phyloP scores from a whole-genome alignment of 1,140 invertebrate species.

The Drosophila bocqueti region DNA sequence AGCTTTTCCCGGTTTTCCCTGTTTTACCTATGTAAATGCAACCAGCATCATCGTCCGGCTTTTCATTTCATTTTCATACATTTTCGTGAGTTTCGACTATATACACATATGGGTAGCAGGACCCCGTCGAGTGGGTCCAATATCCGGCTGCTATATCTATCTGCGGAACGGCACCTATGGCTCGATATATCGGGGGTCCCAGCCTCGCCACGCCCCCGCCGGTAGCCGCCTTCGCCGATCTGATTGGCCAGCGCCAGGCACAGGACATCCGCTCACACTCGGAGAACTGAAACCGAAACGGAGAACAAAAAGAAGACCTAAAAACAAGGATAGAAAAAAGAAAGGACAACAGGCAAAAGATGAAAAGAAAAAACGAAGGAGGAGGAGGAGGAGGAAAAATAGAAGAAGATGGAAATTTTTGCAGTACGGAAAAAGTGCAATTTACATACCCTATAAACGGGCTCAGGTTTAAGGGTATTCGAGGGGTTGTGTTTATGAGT shows the following conservation, averaged over 20 bases:
- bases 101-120: conserved; percentile 1
- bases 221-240: conserved; percentile 52
- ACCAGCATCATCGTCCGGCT: conserved; percentile 29
- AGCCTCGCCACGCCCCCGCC: conserved; percentile 66
- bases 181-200: conserved; percentile 38
- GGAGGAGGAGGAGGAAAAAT: not conserved
- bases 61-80: conserved; percentile 6
- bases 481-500: not conserved
- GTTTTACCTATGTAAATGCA: conserved; percentile 33
- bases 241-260: conserved; percentile 55
- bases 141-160: conserved; percentile 31
- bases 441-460: conserved; percentile 35
- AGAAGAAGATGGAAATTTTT: not conserved
- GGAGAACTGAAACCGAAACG: not conserved
- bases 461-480: not conserved
- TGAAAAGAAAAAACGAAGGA: conserved; percentile 16
- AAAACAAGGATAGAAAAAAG: conserved; percentile 16
- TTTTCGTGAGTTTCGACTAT: conserved; percentile 14
- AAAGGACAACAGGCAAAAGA: conserved; percentile 18
- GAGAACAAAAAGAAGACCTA: conserved; percentile 16
- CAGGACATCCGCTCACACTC: conserved; percentile 24
- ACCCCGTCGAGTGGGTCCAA: conserved; percentile 16
- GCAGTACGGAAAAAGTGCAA: conserved; percentile 34
- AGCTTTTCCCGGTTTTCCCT: not conserved
- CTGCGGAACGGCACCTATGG: conserved; percentile 35